Evolutionary conservation across 2,113 vertebrate genomes (phyloP).

Genomic region (Microcebus lehilahytsara): DNA sequence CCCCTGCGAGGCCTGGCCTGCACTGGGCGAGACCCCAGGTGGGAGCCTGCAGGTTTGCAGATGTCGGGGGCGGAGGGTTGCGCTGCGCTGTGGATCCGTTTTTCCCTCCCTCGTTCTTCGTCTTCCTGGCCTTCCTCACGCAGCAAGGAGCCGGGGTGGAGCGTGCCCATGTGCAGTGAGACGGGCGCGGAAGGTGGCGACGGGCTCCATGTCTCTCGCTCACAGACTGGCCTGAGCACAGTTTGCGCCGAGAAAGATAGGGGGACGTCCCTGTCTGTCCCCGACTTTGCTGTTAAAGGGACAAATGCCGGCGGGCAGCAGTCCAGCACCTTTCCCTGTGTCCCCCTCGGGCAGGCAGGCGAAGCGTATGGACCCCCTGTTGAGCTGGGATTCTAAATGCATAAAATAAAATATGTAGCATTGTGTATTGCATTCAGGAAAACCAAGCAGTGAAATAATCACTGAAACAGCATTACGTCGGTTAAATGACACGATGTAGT

Average conservation of each 20-base stretch:
- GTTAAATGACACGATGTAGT: background rate
- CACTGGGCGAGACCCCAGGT: background rate
- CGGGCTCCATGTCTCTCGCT: background rate
- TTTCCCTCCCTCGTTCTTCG: background rate
- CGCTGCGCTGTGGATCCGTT: background rate
- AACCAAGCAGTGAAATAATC: background rate
- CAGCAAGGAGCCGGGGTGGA: background rate
- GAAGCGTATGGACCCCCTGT: background rate
- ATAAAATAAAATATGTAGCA: background rate
- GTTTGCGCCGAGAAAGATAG: background rate
- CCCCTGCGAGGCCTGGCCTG: background rate
- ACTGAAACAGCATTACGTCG: background rate
- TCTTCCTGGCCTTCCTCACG: background rate
- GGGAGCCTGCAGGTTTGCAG: background rate
- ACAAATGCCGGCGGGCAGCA: background rate
- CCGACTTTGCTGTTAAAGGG: background rate
- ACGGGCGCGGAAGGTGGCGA: rapidly evolving
- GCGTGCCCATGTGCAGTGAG: background rate
- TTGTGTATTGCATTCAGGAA: background rate
- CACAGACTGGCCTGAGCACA: background rate
- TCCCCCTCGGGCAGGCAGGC: background rate
- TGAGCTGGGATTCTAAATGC: slow-evolving; percentile 2
- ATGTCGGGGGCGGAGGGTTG: background rate
- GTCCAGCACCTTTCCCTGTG: background rate
- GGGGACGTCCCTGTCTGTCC: background rate